Base-by-base conservation (phyloP, 2,888 invertebrate species). In the Rhamphomyia laevipes region DNA sequence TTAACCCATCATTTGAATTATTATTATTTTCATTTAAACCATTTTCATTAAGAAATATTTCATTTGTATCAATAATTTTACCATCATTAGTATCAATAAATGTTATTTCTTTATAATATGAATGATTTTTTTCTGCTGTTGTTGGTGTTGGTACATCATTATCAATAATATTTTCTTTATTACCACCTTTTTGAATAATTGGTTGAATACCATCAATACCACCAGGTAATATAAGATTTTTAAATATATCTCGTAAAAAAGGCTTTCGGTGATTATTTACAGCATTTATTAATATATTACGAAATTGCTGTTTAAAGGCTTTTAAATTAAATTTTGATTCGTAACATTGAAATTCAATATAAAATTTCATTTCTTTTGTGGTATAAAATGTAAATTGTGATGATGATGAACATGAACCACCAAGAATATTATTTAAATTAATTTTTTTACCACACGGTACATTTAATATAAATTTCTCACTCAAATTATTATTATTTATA, bases 251-350 rank as follows among this genome's bases (percentile, higher is more conserved):
- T 57, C 66, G 66, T 53, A 69, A 61, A 55, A 68, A 68, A 53
- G 62, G 62, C 58, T 66, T 68, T 50, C 67, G 63, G 52, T 66
- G 65, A 54, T 64, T 60, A 54, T 59, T 62, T 37, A 67, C 56
- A 47, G 68, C 68, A 57, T 63, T 53, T 51, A 66, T 63, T 45
- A 68, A 56, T 47, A 64, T 59, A 56, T 61, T 53, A 46, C 70
- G 66, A 53, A 69, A 67, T 57, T 67, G 68, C 55, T 66, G 64
- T 58, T 65, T 67, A 53, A 65, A 69, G 51, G 67, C 65, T 41
- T 66, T 65, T 56, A 61, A 61, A 59, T 63, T 68, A 51, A 69
- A 64, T 58, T 68, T 63, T 18, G 50, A 52, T 16, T 52, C 54
- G 13, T 30, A 27, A 17, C 47, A 48, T 41, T 45, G 31, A 45